phyloP scores from a whole-genome alignment of 2,888 invertebrate genomes.

The Volucella bombylans region DNA sequence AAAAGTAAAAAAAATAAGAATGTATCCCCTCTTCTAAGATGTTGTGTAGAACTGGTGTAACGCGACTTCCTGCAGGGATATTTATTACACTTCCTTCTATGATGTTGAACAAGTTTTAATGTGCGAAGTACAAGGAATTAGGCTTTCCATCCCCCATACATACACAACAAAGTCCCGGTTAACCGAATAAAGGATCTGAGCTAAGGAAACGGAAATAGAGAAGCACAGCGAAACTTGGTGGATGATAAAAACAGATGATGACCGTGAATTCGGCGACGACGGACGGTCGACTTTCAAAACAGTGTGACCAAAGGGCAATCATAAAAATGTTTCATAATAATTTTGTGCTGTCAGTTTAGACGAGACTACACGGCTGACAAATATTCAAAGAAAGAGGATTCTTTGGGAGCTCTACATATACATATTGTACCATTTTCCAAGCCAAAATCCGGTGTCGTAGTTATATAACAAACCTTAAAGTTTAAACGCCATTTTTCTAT shows the following conservation, averaged over 20 bases:
- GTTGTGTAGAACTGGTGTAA: not conserved
- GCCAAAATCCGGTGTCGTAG: too few species aligned
- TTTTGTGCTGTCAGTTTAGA: too few species aligned
- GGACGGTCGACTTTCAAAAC: not conserved
- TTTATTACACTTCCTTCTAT: slow-evolving; percentile 59
- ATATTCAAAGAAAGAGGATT: too few species aligned
- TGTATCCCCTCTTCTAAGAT: not conserved
- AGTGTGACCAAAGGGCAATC: not conserved
- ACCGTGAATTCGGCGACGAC: not conserved
- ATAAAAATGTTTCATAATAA: not conserved
- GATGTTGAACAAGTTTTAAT: slow-evolving; percentile 58
- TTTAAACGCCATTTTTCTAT: too few species aligned
- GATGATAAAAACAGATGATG: slow-evolving; percentile 1
- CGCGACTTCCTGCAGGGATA: slow-evolving; percentile 34
- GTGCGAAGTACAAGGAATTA: slow-evolving; percentile 49
- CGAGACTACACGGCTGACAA: too few species aligned
- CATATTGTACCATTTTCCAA: too few species aligned
- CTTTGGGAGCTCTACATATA: too few species aligned
- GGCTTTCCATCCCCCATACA: slow-evolving; percentile 19
- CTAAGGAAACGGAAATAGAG: not conserved
- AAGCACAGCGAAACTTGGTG: not conserved
- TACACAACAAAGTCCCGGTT: not conserved
- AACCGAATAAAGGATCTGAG: too few species aligned
- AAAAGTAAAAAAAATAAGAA: slow-evolving; percentile 3
- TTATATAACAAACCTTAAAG: too few species aligned